Conservation (phyloP, 1,140 invertebrate genomes). For the Sycophaga agraensis region DNA sequence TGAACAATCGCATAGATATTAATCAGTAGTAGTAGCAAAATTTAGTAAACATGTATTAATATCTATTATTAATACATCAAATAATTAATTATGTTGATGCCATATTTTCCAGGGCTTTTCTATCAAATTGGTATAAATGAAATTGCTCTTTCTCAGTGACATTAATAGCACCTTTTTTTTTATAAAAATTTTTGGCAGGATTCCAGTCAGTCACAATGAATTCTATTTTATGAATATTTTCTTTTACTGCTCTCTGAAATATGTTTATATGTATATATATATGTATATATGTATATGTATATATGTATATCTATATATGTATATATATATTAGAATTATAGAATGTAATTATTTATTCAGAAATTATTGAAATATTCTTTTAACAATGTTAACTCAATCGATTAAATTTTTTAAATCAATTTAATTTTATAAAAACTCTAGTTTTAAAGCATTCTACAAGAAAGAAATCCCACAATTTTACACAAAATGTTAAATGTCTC, state of each 20-base stretch:
- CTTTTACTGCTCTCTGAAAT: conserved; percentile 62
- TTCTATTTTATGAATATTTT: conserved; percentile 64
- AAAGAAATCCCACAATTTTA: too few relatives aligned
- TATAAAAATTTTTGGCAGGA: conserved; percentile 74
- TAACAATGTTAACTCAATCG: too few relatives aligned
- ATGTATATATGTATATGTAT: not conserved
- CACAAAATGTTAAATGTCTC: too few relatives aligned
- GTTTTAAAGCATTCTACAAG: too few relatives aligned
- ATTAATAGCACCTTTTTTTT: conserved; percentile 66
- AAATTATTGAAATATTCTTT: not conserved
- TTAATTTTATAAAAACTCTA: too few relatives aligned
- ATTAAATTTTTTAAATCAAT: too few relatives aligned
- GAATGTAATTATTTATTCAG: not conserved
- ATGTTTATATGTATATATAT: not conserved
- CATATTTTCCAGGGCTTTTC: conserved; percentile 45
- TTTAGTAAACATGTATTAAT: too few relatives aligned
- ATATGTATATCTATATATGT: too few relatives aligned
- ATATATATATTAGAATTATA: not conserved
- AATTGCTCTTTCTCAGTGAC: conserved; percentile 68
- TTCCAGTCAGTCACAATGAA: conserved; percentile 82
- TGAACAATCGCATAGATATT: too few relatives aligned
- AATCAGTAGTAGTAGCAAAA: too few relatives aligned
- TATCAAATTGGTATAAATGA: conserved; percentile 61
- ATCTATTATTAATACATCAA: too few relatives aligned
- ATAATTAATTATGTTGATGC: conserved; percentile 26